phyloP scores from a whole-genome alignment of 2,888 invertebrate genomes.

The Euzetes globulus region DNA sequence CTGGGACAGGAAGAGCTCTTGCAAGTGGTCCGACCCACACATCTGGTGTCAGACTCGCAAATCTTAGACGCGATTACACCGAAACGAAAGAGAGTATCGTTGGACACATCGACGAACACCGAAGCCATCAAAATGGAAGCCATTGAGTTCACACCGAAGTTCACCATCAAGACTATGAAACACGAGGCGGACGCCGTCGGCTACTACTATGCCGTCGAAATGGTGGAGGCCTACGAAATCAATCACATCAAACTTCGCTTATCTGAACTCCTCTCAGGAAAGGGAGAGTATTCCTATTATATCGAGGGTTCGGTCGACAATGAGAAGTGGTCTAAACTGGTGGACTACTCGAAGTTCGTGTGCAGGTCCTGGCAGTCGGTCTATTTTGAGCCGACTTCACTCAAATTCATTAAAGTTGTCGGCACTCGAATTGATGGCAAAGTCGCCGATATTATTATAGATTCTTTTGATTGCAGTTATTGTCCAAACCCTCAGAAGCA shows the following conservation, averaged over 20 bases:
- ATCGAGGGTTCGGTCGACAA: constrained; percentile 1
- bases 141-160: constrained; percentile 16
- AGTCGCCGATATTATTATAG: constrained; percentile 6
- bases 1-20: constrained; percentile 16
- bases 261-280: constrained; percentile 3
- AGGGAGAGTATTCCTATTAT: constrained; percentile 15
- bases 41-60: constrained; percentile 6
- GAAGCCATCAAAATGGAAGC: constrained; percentile 19
- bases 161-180: constrained; percentile 21
- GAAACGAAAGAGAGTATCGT: constrained; percentile 13
- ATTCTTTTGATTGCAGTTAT: constrained; percentile 16
- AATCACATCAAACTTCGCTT: neutral
- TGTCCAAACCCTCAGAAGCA: neutral
- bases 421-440: constrained; percentile 12
- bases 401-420: constrained; percentile 9
- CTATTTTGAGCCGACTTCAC: neutral
- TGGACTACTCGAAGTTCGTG: constrained; percentile 20
- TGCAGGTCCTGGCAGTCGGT: constrained; percentile 10
- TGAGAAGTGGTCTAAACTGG: neutral
- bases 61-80: constrained; percentile 15
- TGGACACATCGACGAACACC: constrained; percentile 18
- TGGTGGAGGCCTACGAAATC: neutral
- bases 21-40: constrained; percentile 16
- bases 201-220: neutral
- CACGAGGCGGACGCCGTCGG: constrained; percentile 18